Conservation (phyloP, 2,888 invertebrate genomes). For the Phengaris arion region DNA sequence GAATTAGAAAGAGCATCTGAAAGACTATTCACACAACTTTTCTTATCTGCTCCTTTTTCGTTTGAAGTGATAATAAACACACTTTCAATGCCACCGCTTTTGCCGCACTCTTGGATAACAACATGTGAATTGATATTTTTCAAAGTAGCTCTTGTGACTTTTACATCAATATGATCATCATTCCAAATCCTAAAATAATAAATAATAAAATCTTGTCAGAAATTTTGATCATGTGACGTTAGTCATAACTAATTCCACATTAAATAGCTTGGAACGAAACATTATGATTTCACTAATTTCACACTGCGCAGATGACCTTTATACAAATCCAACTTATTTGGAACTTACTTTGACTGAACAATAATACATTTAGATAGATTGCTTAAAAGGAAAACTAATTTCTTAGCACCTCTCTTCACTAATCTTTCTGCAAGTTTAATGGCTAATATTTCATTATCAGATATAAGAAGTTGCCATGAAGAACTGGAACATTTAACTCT, state of each 20-base stretch:
- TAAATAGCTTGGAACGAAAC: too few relatives aligned
- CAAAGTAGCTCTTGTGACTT: not conserved
- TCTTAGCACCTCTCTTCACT: not conserved
- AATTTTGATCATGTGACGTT: too few relatives aligned
- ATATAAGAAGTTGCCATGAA: not conserved
- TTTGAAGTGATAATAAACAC: conserved; percentile 16
- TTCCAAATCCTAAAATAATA: conserved; percentile 8
- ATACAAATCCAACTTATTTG: not conserved
- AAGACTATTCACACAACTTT: not conserved
- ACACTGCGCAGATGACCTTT: too few relatives aligned
- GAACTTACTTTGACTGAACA: not conserved
- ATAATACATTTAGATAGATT: conserved; percentile 3
- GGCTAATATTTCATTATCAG: conserved; percentile 3
- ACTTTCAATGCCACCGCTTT: not conserved
- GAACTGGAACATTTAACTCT: not conserved
- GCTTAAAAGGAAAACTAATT: not conserved
- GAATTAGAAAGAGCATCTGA: not conserved
- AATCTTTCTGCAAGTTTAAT: conserved; percentile 12
- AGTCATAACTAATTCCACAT: not conserved
- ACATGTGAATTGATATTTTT: not conserved
- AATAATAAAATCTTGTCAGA: not conserved
- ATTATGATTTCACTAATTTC: too few relatives aligned
- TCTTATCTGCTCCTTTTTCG: not conserved
- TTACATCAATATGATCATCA: not conserved
- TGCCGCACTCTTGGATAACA: not conserved